phyloP scores from a whole-genome alignment of 2,113 vertebrate species.

The Columba janthina region DNA sequence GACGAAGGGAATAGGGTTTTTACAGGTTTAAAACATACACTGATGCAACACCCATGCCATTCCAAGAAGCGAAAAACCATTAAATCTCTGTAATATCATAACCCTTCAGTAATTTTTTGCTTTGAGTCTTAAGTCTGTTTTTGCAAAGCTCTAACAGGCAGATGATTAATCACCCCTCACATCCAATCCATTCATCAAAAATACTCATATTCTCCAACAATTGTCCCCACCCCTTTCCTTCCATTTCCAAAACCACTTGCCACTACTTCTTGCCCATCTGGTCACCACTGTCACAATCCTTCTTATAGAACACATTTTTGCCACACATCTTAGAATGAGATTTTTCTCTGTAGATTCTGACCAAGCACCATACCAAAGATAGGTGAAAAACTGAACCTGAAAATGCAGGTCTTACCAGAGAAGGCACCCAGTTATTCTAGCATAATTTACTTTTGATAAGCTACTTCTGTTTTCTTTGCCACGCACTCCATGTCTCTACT shows the following conservation, averaged over 20 bases:
- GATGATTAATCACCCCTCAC: neutral
- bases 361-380: neutral
- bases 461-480: neutral
- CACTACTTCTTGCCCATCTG: neutral
- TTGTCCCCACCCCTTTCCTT: neutral
- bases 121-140: neutral
- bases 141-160: neutral
- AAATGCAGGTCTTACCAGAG: neutral
- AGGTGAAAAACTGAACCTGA: neutral
- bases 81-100: neutral
- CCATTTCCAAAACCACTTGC: neutral
- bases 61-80: neutral
- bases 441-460: neutral
- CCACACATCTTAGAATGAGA: accelerated
- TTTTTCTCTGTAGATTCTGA: neutral
- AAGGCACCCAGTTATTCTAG: neutral
- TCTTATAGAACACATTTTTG: accelerated
- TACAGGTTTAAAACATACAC: neutral
- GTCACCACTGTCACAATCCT: neutral
- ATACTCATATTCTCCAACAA: accelerated
- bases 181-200: neutral
- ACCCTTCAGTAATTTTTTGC: neutral
- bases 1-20: neutral
- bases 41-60: neutral
- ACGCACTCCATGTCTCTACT: neutral